Evolutionary conservation across 2,797 vertebrate species (phyloP), one percentile per base, ranked within the genome.

Genomic region (Syndactyla subalaris): DNA sequence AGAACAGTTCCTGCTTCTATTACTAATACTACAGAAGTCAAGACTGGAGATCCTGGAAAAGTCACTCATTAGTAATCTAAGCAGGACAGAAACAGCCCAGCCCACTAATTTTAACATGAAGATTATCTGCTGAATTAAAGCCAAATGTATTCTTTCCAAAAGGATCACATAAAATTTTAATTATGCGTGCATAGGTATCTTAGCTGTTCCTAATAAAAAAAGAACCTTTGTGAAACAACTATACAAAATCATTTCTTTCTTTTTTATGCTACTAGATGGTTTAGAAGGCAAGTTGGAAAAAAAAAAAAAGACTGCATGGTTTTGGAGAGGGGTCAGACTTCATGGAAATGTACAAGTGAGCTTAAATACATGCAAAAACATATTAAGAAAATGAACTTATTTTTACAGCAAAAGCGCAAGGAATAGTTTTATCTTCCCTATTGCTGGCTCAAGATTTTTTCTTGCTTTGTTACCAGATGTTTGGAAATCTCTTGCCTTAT

Each of bases 1-100:
- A 0, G 9, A 85, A 46, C 0, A 0, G 24, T 20, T 93, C 58
- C 38, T 59, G 29, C 62, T 58, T 55, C 0, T 20, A 18, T 66
- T 59, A 62, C 30, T 85, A 92, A 75, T 21, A 66, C 45, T 66
- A 70, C n/a, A 74, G n/a, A 80, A 68, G 18, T 27, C 6, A 5
- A 75, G 55, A 27, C 6, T 48, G 24, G 16, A 84, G 10, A 78
- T 81, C 48, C 70, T 85, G 51, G 63, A 91, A 85, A 89, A 82
- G 57, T 52, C 63, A 85, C 52, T 89, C 63, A 73, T 55, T 59
- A 83, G 59, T n/a, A 61, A 82, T 26, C n/a, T 54, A 76, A 84
- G 29, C 34, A 84, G 73, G 32, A 75, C 0, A 68, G 84, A 80
- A 92, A 54, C 80, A 72, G 38, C 20, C 30, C 51, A 82, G 22